A percentile compares a stretch with the other conserved stretches of the same genome.
phyloP scores from a whole-genome alignment of 2,797 vertebrate genomes.

The Xerus rutilus region DNA sequence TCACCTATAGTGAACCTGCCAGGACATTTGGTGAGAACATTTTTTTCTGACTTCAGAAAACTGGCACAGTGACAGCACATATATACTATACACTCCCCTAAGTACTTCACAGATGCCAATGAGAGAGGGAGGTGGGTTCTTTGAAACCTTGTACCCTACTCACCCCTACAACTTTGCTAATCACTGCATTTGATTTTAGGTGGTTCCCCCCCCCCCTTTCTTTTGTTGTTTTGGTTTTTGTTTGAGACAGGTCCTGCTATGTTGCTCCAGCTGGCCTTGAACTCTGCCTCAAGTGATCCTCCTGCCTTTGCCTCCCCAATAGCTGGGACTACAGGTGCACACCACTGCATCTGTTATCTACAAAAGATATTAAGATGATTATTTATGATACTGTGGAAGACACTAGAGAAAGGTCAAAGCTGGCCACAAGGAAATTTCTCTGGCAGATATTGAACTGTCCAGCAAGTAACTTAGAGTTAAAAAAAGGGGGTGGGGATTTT shows the following conservation, averaged over 20 bases:
- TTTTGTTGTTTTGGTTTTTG: not conserved
- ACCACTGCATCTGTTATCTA: too few relatives aligned
- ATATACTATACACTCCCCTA: not conserved
- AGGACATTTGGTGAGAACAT: not conserved
- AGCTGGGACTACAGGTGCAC: not conserved
- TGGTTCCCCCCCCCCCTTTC: too few relatives aligned
- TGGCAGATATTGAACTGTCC: not conserved
- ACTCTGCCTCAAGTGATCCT: not conserved
- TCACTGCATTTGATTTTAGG: not conserved
- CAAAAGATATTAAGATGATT: not conserved
- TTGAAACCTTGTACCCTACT: not conserved
- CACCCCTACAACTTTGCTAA: not conserved
- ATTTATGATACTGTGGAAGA: not conserved
- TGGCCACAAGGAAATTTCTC: not conserved
- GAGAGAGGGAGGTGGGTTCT: not conserved
- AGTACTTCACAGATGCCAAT: not conserved
- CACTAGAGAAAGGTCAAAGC: not conserved
- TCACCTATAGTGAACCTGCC: not conserved
- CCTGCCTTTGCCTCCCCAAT: not conserved
- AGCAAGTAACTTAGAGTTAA: not conserved
- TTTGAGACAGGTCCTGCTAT: not conserved
- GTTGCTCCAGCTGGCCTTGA: not conserved
- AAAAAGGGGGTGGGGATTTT: not conserved
- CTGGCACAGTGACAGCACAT: not conserved
- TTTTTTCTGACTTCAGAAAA: not conserved